Conservation (phyloP, 2,797 vertebrate species). For the Varecia variegata region DNA sequence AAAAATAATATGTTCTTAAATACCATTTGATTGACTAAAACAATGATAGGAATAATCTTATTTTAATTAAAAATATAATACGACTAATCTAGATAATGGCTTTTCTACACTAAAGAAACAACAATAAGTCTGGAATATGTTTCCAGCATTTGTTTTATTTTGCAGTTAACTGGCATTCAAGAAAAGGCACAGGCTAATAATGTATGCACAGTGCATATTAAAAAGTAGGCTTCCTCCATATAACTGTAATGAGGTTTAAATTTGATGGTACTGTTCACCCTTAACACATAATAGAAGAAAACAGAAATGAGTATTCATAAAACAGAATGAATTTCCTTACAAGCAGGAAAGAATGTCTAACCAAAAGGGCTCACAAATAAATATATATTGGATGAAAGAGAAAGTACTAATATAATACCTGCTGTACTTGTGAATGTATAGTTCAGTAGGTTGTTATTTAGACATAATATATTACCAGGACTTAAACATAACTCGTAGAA, state of each 20-base stretch:
- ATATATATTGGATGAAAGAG: neutral
- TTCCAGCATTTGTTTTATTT: neutral
- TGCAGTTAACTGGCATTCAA: neutral
- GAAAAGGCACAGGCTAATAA: neutral
- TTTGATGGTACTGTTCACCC: neutral
- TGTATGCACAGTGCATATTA: neutral
- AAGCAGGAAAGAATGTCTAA: neutral
- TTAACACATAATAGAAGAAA: conserved; percentile 16
- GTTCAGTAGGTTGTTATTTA: neutral
- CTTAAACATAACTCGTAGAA: neutral
- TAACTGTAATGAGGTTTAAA: neutral
- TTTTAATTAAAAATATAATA: conserved; percentile 29
- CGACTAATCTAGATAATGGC: neutral
- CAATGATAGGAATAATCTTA: neutral
- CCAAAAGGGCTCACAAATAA: neutral
- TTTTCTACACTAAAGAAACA: neutral
- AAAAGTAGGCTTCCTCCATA: neutral
- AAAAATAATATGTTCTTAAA: neutral
- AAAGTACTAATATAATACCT: neutral
- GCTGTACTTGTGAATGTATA: neutral
- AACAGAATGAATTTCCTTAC: conserved; percentile 16
- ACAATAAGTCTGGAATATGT: neutral
- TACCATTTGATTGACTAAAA: conserved; percentile 11
- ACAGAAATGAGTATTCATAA: neutral
- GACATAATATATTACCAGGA: neutral